Evolutionary conservation across 1,140 invertebrate species (phyloP).

Genomic region (Drosophila kikkawai): DNA sequence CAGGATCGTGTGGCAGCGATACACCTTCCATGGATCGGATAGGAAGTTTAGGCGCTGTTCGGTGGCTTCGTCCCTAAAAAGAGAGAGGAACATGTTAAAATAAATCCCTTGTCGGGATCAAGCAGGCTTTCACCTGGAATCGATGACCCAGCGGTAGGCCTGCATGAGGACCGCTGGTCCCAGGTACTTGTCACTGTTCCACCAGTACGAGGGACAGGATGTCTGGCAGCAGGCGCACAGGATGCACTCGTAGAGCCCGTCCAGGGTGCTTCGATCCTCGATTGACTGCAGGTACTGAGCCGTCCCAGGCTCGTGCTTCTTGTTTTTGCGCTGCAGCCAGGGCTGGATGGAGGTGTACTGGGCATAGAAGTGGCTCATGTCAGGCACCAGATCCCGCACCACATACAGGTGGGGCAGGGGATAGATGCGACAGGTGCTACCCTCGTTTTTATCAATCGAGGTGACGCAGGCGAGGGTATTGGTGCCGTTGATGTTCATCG

Average conservation of each 20-base stretch:
- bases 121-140: slow-evolving; percentile 87
- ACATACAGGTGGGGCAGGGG: slow-evolving; percentile 99
- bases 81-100: too few species aligned
- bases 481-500: slow-evolving; percentile 98
- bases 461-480: slow-evolving; percentile 95
- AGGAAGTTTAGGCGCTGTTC: slow-evolving; percentile 92
- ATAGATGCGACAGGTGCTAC: slow-evolving; percentile 87
- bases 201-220: slow-evolving; percentile 98
- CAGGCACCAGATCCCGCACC: slow-evolving; percentile 97
- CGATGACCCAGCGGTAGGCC: slow-evolving; percentile 97
- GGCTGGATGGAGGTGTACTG: slow-evolving; percentile 98
- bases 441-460: slow-evolving; percentile 39
- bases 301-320: slow-evolving; percentile 87
- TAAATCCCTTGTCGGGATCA: too few species aligned
- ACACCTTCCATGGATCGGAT: slow-evolving; percentile 95
- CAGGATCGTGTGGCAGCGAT: slow-evolving; percentile 97
- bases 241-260: slow-evolving; percentile 98
- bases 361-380: slow-evolving; percentile 96
- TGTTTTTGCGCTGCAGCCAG: slow-evolving; percentile 92
- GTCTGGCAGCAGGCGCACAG: slow-evolving; percentile 98
- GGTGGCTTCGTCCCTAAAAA: slow-evolving; percentile 91
- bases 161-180: slow-evolving; percentile 98
- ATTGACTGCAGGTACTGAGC: slow-evolving; percentile 94
- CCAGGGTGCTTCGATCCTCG: slow-evolving; percentile 95
- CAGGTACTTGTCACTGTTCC: slow-evolving; percentile 98